These are phyloP conservation scores for Iselma pallidipennis DNA, from an alignment of 2,888 invertebrate species.

Conservation along the genomic window DNA sequence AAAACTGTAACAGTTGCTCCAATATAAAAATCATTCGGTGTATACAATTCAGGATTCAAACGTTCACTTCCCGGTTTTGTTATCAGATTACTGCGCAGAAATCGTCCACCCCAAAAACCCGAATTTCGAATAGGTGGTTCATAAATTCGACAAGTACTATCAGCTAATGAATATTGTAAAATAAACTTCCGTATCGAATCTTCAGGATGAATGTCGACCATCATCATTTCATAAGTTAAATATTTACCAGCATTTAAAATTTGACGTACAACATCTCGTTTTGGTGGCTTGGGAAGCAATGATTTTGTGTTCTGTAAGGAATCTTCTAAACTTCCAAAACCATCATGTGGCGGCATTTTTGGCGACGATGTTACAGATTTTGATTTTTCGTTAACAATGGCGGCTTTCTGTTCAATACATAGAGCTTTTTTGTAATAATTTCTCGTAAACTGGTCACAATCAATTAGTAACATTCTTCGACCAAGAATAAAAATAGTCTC, in stretches of 20 bases:
- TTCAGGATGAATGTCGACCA: conserved; percentile 80
- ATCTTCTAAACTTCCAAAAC: conserved; percentile 78
- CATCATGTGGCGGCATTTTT: conserved; percentile 69
- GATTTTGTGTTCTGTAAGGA: conserved; percentile 73
- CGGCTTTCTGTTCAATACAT: conserved; percentile 54
- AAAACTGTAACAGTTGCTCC: conserved; percentile 74
- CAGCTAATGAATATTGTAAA: conserved; percentile 73
- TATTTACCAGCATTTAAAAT: conserved; percentile 71
- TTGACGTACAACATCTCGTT: conserved; percentile 75
- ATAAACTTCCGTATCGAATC: conserved; percentile 77
- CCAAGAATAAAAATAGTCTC: conserved; percentile 71
- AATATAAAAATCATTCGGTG: conserved; percentile 78
- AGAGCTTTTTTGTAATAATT: conserved; percentile 64
- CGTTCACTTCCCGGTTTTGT: conserved; percentile 72
- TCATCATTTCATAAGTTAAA: conserved; percentile 67
- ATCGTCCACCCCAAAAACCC: conserved; percentile 78
- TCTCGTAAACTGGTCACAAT: conserved; percentile 81
- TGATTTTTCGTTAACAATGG: conserved; percentile 43
- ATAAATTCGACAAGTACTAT: conserved; percentile 74
- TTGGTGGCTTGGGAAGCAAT: conserved; percentile 72
- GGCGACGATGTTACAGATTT: conserved; percentile 34
- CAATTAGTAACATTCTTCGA: conserved; percentile 72
- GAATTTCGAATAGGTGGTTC: conserved; percentile 76
- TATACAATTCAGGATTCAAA: conserved; percentile 75
- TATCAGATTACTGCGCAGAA: conserved; percentile 68